Evolutionary conservation across 2,888 invertebrate species (phyloP), one percentile per base, ranked within the genome.

Genomic region (Trachelus iudaicus): DNA sequence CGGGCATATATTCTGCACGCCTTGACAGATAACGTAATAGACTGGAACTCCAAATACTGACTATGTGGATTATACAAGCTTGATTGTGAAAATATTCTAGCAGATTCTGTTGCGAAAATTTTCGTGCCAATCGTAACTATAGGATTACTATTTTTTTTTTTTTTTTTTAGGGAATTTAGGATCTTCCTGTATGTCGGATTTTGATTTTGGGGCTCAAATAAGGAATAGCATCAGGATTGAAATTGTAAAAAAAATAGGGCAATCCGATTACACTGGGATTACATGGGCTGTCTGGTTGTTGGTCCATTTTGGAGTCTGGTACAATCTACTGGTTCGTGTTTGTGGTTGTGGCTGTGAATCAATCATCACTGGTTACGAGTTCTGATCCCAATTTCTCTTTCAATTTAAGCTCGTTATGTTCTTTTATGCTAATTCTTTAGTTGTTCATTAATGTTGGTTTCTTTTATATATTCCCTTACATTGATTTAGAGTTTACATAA

Each of bases 1-100:
- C 75, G 74, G 80, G 81, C 80, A 81, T 74, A 77, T 83, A 83
- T 78, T 83, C 84, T 84, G n/a, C 80, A 80, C 83, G 77, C 80
- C 82, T 75, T 85, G 84, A 85, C 84, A 85, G 85, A 85, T 86
- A 83, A 82, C 81, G 83, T 81, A 81, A 82, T 83, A 81, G 80
- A 78, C 75, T 71, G 76, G 75, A 79, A 78, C 80, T 82, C 0
- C 56, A 56, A 15, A 1, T 23, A 9, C 56, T 2, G 23, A 56
- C 0, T 56, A 56, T 23, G 56, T 23, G 23, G 40, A 23, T 23
- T 23, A 23, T 23, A 56, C 2, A 56, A 9, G 9, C 0, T 23
- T 1, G 6, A 15, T 56, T 2, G 23, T 9, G 23, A 23, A 56
- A 56, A 56, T 56, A 56, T 23, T 23, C 3, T 0, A 6, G 9